Percentiles rank a stretch among this genome's conserved stretches.
Evolutionary conservation across 1,140 invertebrate genomes (phyloP).

Genomic region (Carcinoscorpius rotundicauda): DNA sequence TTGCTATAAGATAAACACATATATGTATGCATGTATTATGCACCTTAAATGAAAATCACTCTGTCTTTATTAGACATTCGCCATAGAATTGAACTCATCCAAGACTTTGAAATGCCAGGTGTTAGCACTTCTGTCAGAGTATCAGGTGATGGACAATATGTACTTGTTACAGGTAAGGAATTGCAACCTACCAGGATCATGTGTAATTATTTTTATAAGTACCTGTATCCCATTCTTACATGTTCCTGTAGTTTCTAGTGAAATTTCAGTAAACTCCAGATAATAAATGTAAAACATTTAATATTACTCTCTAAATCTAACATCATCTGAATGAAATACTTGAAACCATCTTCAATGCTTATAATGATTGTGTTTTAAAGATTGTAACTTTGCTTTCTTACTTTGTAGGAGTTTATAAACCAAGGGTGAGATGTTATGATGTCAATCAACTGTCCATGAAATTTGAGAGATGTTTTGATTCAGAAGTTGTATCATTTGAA

Average conservation of each 20-base stretch:
- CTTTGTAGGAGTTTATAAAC: conserved; percentile 79
- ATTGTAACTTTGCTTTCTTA: conserved; percentile 10
- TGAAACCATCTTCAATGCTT: background rate
- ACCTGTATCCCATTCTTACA: too few species aligned
- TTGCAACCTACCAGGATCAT: too few species aligned
- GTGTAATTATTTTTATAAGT: too few species aligned
- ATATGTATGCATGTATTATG: too few species aligned
- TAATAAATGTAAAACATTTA: too few species aligned
- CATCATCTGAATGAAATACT: too few species aligned
- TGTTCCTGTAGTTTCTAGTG: too few species aligned
- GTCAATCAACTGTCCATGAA: conserved; percentile 91
- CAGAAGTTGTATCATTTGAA: conserved; percentile 81
- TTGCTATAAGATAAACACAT: too few species aligned
- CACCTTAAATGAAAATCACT: too few species aligned
- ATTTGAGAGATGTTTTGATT: conserved; percentile 96
- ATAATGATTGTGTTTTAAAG: conserved; percentile 3
- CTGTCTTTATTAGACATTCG: conserved; percentile 48
- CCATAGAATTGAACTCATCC: conserved; percentile 86
- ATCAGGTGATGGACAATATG: conserved; percentile 84
- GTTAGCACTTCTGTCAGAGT: conserved; percentile 71
- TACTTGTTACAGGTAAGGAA: conserved; percentile 56
- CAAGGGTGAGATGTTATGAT: conserved; percentile 90
- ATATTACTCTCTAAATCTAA: too few species aligned
- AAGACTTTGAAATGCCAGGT: conserved; percentile 98
- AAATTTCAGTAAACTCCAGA: too few species aligned